Base-by-base conservation (phyloP, 2,888 invertebrate genomes). In the Serrognathus titanus region DNA sequence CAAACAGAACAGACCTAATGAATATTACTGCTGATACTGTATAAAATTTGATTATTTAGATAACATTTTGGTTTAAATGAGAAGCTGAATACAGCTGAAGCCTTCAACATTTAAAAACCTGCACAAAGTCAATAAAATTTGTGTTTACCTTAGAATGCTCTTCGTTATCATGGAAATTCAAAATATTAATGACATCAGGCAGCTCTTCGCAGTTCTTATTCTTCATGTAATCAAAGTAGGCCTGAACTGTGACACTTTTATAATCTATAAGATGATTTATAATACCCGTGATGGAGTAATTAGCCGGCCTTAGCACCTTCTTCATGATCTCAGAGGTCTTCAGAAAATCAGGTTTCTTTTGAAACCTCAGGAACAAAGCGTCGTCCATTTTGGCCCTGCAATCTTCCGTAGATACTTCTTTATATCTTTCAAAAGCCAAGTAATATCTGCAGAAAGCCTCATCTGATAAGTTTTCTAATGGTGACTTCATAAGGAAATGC, bases 391-490 rank as follows among this genome's bases (percentile, higher is more conserved):
- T 51, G 39, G 58, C 39, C 31, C 62, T 58, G 37, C 63, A 53
- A 7, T 56, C 57, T 6, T 55, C 52, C 7, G 54, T 51, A 5
- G 53, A 53, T 16, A 63, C 55, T 13, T 57, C 65, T 53, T 72
- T 71, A 66, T 69, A 71, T 48, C 66, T 69, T 56, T 70, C 64
- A 56, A 67, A 71, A 8, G 69, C 46, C 35, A 72, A 67, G 51
- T 66, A 71, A 49, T 64, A 61, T 38, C 71, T 61, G 59, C 69
- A 70, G 61, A 70, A 71, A 5, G 65, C 66, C 46, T 68, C 60
- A 40, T 70, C 70, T 5, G 63, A 61, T 8, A 63, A 56, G 41
- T 66, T 63, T 11, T 53, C 59, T n/a, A 54, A 53, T 24, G 68
- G 67, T 41, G 57, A 50, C 43, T 58, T 59, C 6, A 62, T 63